Evolutionary conservation across 2,888 invertebrate species (phyloP).

Genomic region (Patella depressa): DNA sequence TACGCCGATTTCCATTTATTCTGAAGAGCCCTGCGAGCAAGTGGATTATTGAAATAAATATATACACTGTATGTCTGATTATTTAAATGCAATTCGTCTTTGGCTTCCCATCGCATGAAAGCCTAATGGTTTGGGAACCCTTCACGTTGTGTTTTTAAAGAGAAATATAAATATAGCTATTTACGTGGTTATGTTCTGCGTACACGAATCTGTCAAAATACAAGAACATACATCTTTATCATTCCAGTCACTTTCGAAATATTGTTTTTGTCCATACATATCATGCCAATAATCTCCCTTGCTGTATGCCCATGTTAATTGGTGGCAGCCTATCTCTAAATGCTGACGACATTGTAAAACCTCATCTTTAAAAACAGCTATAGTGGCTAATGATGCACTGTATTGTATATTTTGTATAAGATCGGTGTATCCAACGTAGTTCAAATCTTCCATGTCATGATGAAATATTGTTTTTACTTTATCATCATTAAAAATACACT

Average conservation of each 20-base stretch:
- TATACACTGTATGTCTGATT: no score
- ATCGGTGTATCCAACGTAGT: neutral
- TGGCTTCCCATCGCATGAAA: no score
- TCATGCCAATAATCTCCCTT: neutral
- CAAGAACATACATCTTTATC: neutral
- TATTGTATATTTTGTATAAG: neutral
- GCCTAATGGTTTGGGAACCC: no score
- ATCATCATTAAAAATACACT: slow-evolving; percentile 6
- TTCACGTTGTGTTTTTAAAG: no score
- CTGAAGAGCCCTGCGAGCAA: no score
- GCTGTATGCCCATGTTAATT: neutral
- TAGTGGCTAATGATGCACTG: neutral
- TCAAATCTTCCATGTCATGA: slow-evolving; percentile 12
- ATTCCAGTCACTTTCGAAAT: neutral
- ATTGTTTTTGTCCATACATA: neutral
- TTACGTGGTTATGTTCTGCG: neutral
- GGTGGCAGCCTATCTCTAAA: neutral
- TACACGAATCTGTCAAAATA: neutral
- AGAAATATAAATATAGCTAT: no score
- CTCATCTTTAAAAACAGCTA: neutral
- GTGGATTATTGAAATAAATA: no score
- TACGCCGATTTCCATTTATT: no score
- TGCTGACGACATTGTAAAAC: neutral
- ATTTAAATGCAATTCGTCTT: no score
- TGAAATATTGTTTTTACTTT: slow-evolving; percentile 12